These are phyloP conservation scores for Pristionchus japonicus DNA, from an alignment of 2,888 invertebrate genomes.

Conservation along the genomic window DNA sequence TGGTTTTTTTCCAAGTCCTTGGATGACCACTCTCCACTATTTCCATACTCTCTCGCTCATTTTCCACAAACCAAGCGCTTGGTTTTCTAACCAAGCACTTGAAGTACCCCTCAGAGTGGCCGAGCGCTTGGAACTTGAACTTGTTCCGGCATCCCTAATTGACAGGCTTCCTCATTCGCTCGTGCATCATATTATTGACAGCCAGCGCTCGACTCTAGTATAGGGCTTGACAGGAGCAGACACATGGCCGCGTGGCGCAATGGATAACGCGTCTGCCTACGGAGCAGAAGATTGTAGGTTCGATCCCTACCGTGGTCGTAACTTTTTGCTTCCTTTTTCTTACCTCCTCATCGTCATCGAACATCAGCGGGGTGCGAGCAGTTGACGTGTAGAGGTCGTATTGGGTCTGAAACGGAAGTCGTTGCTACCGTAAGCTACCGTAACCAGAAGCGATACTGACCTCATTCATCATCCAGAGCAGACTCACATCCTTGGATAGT, in stretches of 20 bases:
- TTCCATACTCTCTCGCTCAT: too few relatives aligned
- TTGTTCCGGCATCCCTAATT: not conserved
- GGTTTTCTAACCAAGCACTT: too few relatives aligned
- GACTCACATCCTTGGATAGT: conserved; percentile 37
- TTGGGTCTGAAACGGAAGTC: not conserved
- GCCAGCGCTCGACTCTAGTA: not conserved
- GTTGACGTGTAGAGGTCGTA: conserved; percentile 45
- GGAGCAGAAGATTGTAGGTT: conserved; percentile 75
- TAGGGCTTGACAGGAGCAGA: not conserved
- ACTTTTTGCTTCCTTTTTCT: not conserved
- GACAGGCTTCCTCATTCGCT: not conserved
- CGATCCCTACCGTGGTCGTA: conserved; percentile 57
- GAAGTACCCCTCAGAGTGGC: too few relatives aligned
- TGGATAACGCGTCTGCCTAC: conserved; percentile 74
- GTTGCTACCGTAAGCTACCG: not conserved
- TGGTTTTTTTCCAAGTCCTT: too few relatives aligned
- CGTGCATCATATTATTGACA: not conserved
- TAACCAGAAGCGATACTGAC: not conserved
- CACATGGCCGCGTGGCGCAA: conserved; percentile 55
- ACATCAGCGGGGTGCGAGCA: not conserved
- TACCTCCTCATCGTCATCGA: conserved; percentile 36
- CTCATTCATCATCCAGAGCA: conserved; percentile 47
- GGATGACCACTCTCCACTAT: too few relatives aligned
- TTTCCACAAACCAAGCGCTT: too few relatives aligned
- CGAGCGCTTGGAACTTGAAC: not conserved